Percentiles rank a stretch among this genome's conserved stretches.
Conservation (phyloP, 2,888 invertebrate genomes). For the Drosophila birchii region DNA sequence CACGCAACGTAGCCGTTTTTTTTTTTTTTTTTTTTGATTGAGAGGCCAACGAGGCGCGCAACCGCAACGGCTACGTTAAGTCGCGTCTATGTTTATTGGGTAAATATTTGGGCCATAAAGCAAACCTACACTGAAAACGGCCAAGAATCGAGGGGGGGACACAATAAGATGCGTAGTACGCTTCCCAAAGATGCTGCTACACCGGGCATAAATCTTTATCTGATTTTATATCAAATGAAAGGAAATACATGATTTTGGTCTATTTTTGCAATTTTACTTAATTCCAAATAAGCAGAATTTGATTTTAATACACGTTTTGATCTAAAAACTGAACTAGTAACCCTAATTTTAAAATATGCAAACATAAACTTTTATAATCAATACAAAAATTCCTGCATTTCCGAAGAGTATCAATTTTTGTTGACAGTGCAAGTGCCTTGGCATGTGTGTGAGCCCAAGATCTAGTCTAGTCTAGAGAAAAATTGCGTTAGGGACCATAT, state of each 20-base stretch:
- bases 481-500: slow-evolving; percentile 36
- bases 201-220: not conserved
- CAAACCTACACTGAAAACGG: slow-evolving; percentile 10
- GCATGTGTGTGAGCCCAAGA: slow-evolving; percentile 3
- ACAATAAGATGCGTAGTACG: slow-evolving; percentile 9
- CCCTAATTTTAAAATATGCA: no score
- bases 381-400: not conserved
- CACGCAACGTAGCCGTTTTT: slow-evolving; percentile 52
- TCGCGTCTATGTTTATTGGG: slow-evolving; percentile 71
- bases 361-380: not conserved
- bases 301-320: not conserved
- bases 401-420: not conserved
- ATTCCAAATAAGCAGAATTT: not conserved
- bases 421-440: slow-evolving; percentile 1
- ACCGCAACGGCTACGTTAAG: slow-evolving; percentile 56
- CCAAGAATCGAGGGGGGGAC: slow-evolving; percentile 1
- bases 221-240: not conserved
- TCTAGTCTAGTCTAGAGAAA: slow-evolving; percentile 8
- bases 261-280: not conserved
- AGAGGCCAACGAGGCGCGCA: slow-evolving; percentile 66
- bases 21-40: slow-evolving; percentile 37
- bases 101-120: slow-evolving; percentile 64
- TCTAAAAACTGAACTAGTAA: not conserved
- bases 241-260: not conserved
- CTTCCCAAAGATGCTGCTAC: slow-evolving; percentile 8